Evolutionary conservation across 1,140 invertebrate species (phyloP).

Genomic region (Trichonephila clavata): DNA sequence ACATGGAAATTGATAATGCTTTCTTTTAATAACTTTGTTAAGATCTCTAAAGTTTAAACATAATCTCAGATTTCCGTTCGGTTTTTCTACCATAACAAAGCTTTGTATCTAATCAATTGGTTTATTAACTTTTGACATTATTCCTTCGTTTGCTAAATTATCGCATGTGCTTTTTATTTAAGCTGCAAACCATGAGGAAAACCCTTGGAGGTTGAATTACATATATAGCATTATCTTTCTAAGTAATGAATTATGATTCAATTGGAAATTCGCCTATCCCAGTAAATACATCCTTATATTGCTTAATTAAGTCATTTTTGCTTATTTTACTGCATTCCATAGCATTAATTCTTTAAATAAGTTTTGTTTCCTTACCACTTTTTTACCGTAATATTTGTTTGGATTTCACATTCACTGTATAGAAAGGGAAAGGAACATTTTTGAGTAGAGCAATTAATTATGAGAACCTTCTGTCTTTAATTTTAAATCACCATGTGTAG

Average conservation of each 20-base stretch:
- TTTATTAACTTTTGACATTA: slow-evolving; percentile 79
- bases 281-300: background rate
- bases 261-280: background rate
- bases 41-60: slow-evolving; percentile 78
- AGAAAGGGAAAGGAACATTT: background rate
- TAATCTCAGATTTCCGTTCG: slow-evolving; percentile 73
- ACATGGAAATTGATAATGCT: slow-evolving; percentile 33
- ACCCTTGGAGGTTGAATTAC: slow-evolving; percentile 59
- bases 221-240: slow-evolving; percentile 34
- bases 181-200: slow-evolving; percentile 63
- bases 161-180: slow-evolving; percentile 74
- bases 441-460: background rate
- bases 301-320: background rate
- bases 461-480: slow-evolving; percentile 28
- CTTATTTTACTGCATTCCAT: background rate
- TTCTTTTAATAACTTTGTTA: slow-evolving; percentile 78
- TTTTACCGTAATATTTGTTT: slow-evolving; percentile 24
- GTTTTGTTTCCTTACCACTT: background rate
- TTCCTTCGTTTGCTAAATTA: slow-evolving; percentile 75
- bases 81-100: slow-evolving; percentile 77
- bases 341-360: background rate
- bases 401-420: background rate
- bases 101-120: slow-evolving; percentile 5
- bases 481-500: slow-evolving; percentile 45
- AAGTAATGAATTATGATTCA: background rate